phyloP scores from a whole-genome alignment of 2,113 vertebrate genomes.

The Pituophis catenifer region DNA sequence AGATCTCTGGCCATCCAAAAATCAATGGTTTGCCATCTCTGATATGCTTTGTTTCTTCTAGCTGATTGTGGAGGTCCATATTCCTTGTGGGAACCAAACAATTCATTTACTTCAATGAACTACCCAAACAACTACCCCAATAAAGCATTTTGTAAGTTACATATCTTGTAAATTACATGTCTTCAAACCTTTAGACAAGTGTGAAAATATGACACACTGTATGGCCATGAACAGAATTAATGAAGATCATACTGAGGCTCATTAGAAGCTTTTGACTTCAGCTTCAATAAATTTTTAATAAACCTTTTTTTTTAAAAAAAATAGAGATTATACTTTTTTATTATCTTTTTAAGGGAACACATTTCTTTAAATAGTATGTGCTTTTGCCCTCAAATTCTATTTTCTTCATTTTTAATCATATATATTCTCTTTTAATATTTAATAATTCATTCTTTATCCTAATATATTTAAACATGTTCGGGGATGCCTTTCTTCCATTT shows the following conservation, averaged over 20 bases:
- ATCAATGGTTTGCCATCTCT: neutral
- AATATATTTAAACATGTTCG: too few species aligned
- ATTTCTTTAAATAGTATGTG: neutral
- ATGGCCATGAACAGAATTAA: neutral
- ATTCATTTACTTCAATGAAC: conserved; percentile 83
- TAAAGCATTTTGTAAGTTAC: conserved; percentile 80
- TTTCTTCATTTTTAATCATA: too few species aligned
- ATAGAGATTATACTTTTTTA: neutral
- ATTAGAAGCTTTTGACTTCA: neutral
- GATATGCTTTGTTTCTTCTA: conserved; percentile 58
- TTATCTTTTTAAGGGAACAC: neutral
- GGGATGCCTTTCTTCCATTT: too few species aligned
- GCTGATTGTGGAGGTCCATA: conserved; percentile 88
- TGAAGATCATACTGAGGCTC: neutral
- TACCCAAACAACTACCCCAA: conserved; percentile 83
- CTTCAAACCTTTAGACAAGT: neutral
- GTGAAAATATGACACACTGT: neutral
- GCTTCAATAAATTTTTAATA: neutral
- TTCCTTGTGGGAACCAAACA: conserved; percentile 85
- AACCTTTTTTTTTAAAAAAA: neutral
- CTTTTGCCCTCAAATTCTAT: too few species aligned
- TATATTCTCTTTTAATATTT: too few species aligned
- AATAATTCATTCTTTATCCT: too few species aligned
- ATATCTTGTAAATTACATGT: conserved; percentile 77
- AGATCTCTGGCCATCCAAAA: neutral